Conservation (phyloP, 2,888 invertebrate genomes). For the Parnassius orleans region DNA sequence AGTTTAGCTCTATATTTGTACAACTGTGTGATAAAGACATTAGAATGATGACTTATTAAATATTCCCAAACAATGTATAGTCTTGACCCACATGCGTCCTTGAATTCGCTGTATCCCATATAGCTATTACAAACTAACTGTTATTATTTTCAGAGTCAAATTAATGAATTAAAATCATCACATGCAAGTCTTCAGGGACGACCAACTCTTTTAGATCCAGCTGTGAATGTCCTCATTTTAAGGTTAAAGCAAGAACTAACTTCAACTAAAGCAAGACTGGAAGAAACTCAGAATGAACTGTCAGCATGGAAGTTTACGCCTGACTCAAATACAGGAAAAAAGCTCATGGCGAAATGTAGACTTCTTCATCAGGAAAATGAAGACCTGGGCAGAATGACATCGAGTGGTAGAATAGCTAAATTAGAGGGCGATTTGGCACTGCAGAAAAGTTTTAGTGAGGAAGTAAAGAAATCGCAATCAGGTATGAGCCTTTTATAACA, state of each 20-base stretch:
- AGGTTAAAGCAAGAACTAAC: constrained; percentile 94
- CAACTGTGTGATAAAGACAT: too few species aligned
- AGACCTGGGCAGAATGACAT: constrained; percentile 97
- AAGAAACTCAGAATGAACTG: constrained; percentile 98
- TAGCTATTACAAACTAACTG: too few species aligned
- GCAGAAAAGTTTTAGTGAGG: constrained; percentile 97
- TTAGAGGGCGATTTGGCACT: constrained; percentile 96
- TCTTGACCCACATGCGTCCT: too few species aligned
- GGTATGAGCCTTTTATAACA: constrained; percentile 75
- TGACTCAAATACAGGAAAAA: constrained; percentile 99
- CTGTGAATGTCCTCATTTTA: constrained; percentile 95
- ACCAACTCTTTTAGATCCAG: constrained; percentile 91
- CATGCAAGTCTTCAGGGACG: constrained; percentile 91
- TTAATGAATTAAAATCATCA: constrained; percentile 94
- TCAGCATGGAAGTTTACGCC: constrained; percentile 99
- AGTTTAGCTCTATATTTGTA: too few species aligned
- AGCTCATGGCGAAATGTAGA: constrained; percentile 98
- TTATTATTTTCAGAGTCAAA: constrained; percentile 87
- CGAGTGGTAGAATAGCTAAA: constrained; percentile 96
- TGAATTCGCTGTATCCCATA: too few species aligned
- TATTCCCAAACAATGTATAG: too few species aligned
- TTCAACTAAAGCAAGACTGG: constrained; percentile 92
- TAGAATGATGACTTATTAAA: too few species aligned
- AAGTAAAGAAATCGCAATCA: constrained; percentile 97
- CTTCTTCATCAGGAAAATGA: constrained; percentile 98